phyloP scores from a whole-genome alignment of 2,113 vertebrate genomes.

The Rattus norvegicus region DNA sequence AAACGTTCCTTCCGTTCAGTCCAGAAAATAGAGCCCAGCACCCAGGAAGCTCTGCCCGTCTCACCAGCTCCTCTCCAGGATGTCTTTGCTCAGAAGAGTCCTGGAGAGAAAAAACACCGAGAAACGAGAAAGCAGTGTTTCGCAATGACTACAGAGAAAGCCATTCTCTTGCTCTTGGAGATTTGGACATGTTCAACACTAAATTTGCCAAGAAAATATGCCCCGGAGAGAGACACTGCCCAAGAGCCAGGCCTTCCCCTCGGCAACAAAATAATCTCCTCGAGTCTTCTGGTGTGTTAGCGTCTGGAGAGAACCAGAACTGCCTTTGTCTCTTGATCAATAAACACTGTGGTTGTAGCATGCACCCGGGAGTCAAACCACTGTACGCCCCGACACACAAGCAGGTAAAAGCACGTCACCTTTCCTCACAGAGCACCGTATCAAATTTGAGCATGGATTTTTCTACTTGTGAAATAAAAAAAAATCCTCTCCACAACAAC shows the following conservation, averaged over 20 bases:
- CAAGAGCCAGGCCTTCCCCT: constrained; percentile 17
- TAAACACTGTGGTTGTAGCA: constrained; percentile 6
- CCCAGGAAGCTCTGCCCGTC: neutral
- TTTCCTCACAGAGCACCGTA: neutral
- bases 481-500: constrained; percentile 42
- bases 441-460: constrained; percentile 61
- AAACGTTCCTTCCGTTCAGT: constrained; percentile 14
- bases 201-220: constrained; percentile 10
- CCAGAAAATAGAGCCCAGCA: neutral
- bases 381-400: neutral
- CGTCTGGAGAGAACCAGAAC: constrained; percentile 65
- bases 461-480: constrained; percentile 60
- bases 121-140: neutral
- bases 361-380: neutral
- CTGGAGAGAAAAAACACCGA: neutral
- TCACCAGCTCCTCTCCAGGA: neutral
- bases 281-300: constrained; percentile 50
- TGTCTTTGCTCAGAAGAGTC: neutral
- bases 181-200: constrained; percentile 25
- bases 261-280: constrained; percentile 58
- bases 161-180: constrained; percentile 36
- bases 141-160: constrained; percentile 42
- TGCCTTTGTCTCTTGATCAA: constrained; percentile 62
- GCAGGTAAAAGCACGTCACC: neutral
- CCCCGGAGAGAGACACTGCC: neutral